These are phyloP conservation scores for Crenuchus spilurus DNA, from an alignment of 2,797 vertebrate species.

Conservation along the genomic window DNA sequence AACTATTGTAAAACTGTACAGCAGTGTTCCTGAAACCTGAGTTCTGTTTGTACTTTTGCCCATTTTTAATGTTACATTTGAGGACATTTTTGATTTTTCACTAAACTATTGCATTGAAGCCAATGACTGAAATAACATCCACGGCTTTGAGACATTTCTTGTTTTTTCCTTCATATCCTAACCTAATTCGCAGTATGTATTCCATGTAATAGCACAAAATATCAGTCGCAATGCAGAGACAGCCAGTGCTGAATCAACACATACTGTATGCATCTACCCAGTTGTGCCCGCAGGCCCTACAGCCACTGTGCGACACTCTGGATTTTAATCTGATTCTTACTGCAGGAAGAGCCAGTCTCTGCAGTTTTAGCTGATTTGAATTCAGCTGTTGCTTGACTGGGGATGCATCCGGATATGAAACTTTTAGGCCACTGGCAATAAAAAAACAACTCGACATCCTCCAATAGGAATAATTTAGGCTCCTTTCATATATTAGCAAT, in stretches of 20 bases:
- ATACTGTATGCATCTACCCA: slow-evolving; percentile 6
- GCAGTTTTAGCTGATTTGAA: slow-evolving; percentile 14
- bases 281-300: slow-evolving; percentile 30
- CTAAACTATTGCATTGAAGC: neutral
- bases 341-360: slow-evolving; percentile 28
- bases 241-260: slow-evolving; percentile 22
- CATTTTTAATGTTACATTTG: neutral
- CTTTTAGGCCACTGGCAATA: slow-evolving; percentile 24
- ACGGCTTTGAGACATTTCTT: neutral
- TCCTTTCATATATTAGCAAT: neutral
- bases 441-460: neutral
- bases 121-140: neutral
- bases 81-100: no score
- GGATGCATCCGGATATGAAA: neutral
- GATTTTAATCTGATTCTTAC: slow-evolving; percentile 42
- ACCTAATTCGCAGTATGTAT: neutral
- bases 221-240: slow-evolving; percentile 13
- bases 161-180: neutral
- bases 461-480: neutral
- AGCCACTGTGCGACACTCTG: slow-evolving; percentile 13
- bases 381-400: slow-evolving; percentile 3
- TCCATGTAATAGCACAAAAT: neutral
- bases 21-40: no score
- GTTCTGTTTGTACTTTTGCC: neutral
- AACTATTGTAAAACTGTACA: no score